Percentiles rank a stretch among this genome's conserved stretches.
Evolutionary conservation across 1,140 invertebrate species (phyloP).

Genomic region (Maniola jurtina): DNA sequence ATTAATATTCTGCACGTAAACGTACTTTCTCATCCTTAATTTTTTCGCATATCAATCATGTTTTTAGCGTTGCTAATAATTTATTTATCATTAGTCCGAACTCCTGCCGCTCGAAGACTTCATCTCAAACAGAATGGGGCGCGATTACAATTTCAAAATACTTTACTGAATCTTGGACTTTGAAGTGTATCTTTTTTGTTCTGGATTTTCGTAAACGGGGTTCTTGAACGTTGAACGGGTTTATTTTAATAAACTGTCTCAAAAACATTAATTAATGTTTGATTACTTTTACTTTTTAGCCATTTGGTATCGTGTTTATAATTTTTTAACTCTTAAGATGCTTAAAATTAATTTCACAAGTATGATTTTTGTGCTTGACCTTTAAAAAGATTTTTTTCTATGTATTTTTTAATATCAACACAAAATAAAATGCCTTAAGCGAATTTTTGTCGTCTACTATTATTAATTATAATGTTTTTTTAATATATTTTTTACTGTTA

Average conservation of each 20-base stretch:
- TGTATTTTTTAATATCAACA: too few relatives aligned
- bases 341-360: too few relatives aligned
- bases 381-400: too few relatives aligned
- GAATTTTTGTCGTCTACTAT: too few relatives aligned
- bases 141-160: slow-evolving; percentile 28
- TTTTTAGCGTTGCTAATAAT: not conserved
- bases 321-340: too few relatives aligned
- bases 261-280: not conserved
- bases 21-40: not conserved
- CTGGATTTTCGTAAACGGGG: not conserved
- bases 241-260: not conserved
- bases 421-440: too few relatives aligned
- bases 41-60: not conserved
- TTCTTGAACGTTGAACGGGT: not conserved
- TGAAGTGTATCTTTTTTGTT: not conserved
- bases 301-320: too few relatives aligned
- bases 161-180: slow-evolving; percentile 13
- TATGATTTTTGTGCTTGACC: too few relatives aligned
- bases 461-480: too few relatives aligned
- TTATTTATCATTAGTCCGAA: slow-evolving; percentile 1
- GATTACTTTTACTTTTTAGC: too few relatives aligned
- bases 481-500: too few relatives aligned
- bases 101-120: slow-evolving; percentile 36
- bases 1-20: not conserved
- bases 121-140: slow-evolving; percentile 33